Base-by-base conservation (phyloP, 2,888 invertebrate genomes). In the Toxonevra muliebris region DNA sequence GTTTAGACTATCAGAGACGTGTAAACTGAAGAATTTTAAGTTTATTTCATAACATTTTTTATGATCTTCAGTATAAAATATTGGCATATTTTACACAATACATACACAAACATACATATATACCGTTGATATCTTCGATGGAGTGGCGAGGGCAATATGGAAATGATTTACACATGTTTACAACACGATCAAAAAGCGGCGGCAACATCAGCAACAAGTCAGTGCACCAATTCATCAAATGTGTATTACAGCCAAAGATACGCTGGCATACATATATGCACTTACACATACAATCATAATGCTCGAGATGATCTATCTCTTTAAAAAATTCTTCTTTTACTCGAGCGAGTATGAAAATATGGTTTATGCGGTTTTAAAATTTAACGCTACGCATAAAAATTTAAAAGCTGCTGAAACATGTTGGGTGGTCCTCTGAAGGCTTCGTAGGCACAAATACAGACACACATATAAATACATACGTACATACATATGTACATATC, bases 161-260 rank as follows among this genome's bases (percentile, higher is more conserved):
- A 74, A 75, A 81, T 82, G 80, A 81, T 82, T 81, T 82, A 81
- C 81, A 82, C 76, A 80, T 82, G 82, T 82, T 81, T 82, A 81
- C 77, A 81, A 48, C 67, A 63, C 65, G 68, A 65, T 66, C 68
- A 60, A 61, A 66, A 66, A 50, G 57, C 60, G 62, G 64, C 57
- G 61, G 71, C 68, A 66, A 64, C 19, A 69, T 58, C 65, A 71
- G 53, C 71, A 64, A 65, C 65, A 66, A 62, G 15, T 54, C 66
- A 65, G 61, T 61, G 63, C 43, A 52, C 45, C 68, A 66, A 71
- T 69, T 59, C 69, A 66, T 71, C 71, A 71, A 63, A 58, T 61
- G 54, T 58, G 2, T 30, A 13, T 13, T 54, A 55, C 54, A 55
- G 3, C 30, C 55, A 30, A 2, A 4, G 30, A 30, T 7, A 30